phyloP scores from a whole-genome alignment of 2,888 invertebrate genomes.

The Trichogramma evanescens region DNA sequence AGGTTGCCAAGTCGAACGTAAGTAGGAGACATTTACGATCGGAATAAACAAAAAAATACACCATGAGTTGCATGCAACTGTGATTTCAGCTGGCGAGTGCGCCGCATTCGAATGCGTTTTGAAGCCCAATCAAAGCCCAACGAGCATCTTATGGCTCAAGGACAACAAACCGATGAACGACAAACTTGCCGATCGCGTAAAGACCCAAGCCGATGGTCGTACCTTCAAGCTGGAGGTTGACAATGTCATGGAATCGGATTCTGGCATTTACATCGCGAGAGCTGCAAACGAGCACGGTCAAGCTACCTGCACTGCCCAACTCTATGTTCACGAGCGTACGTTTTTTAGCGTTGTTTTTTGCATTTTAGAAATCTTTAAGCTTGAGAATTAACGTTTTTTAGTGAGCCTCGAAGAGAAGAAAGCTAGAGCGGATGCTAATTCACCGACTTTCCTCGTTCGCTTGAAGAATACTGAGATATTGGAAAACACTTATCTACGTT shows the following conservation, averaged over 20 bases:
- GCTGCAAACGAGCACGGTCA: slow-evolving; percentile 76
- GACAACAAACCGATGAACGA: slow-evolving; percentile 78
- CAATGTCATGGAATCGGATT: slow-evolving; percentile 69
- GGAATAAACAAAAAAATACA: no score
- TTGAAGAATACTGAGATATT: slow-evolving; percentile 82
- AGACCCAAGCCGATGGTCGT: slow-evolving; percentile 55
- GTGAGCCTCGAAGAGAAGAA: slow-evolving; percentile 67
- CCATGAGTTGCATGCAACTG: not conserved
- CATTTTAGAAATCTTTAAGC: not conserved
- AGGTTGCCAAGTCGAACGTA: slow-evolving; percentile 73
- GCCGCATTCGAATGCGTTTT: slow-evolving; percentile 75
- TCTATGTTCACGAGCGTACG: slow-evolving; percentile 80
- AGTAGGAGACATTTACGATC: slow-evolving; percentile 47
- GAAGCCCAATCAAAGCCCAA: slow-evolving; percentile 53
- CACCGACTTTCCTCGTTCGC: slow-evolving; percentile 77
- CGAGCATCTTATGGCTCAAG: slow-evolving; percentile 73
- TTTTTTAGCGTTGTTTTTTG: slow-evolving; percentile 18
- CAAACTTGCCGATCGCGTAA: slow-evolving; percentile 67
- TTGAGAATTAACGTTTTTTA: slow-evolving; percentile 38
- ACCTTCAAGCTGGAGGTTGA: slow-evolving; percentile 66
- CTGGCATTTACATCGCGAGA: slow-evolving; percentile 84
- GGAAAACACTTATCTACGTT: slow-evolving; percentile 78
- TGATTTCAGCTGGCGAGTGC: slow-evolving; percentile 67
- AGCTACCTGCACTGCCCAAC: slow-evolving; percentile 77
- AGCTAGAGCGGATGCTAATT: slow-evolving; percentile 62